These are phyloP conservation scores for Helogale parvula DNA, from an alignment of 2,113 vertebrate species.

Conservation along the genomic window DNA sequence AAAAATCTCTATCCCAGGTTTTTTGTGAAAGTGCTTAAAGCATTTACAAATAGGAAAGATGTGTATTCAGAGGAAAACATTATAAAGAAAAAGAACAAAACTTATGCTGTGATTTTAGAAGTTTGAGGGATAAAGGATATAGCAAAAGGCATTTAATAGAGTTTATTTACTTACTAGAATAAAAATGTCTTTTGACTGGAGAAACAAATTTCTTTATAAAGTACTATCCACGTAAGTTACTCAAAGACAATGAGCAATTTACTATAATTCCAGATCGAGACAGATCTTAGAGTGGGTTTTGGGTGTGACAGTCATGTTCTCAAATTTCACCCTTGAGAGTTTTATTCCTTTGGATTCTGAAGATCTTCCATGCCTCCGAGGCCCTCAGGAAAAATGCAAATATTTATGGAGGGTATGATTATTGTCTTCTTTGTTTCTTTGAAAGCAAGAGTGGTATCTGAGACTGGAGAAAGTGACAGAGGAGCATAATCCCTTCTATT, in stretches of 20 bases:
- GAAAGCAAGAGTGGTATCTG: neutral
- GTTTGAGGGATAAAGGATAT: neutral
- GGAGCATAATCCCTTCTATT: neutral
- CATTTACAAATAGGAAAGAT: slow-evolving; percentile 29
- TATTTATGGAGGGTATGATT: neutral
- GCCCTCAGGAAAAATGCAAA: neutral
- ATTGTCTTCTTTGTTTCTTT: neutral
- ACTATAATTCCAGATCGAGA: slow-evolving; percentile 12
- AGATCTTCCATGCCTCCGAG: neutral
- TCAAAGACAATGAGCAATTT: slow-evolving; percentile 14
- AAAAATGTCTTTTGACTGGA: neutral
- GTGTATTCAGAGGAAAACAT: neutral
- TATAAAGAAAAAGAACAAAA: neutral
- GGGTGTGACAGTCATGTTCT: neutral
- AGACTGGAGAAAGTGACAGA: neutral
- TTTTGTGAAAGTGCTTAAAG: slow-evolving; percentile 8
- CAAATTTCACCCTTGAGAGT: neutral
- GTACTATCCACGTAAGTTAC: slow-evolving; percentile 12
- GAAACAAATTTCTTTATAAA: slow-evolving; percentile 35
- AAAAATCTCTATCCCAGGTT: neutral
- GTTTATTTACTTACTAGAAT: slow-evolving; percentile 34
- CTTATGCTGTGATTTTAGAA: neutral
- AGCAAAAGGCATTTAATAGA: slow-evolving; percentile 21
- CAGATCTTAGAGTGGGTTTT: neutral
- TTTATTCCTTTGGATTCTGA: neutral